These are phyloP conservation scores for Pygoscelis adeliae DNA, from an alignment of 2,113 vertebrate genomes.

Conservation along the genomic window DNA sequence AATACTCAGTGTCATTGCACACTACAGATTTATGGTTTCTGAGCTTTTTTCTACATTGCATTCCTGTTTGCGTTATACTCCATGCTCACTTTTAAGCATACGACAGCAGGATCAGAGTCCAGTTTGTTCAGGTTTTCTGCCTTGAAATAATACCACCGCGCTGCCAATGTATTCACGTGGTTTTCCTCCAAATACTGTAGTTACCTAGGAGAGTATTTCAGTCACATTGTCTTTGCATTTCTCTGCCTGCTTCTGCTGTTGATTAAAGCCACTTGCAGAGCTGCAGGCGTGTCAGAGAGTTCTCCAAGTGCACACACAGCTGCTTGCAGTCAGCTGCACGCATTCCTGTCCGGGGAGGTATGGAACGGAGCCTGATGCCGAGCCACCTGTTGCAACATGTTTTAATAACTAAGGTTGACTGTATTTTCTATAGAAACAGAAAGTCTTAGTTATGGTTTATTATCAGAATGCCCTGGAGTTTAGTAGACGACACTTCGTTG, in stretches of 20 bases:
- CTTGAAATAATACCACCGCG: not conserved
- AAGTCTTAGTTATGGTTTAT: not conserved
- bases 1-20: not conserved
- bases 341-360: slow-evolving; percentile 7
- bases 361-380: not conserved
- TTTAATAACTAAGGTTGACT: not conserved
- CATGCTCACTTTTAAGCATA: not conserved
- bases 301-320: slow-evolving; percentile 11
- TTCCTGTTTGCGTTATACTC: not conserved
- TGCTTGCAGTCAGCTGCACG: slow-evolving; percentile 31
- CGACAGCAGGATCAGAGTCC: not conserved
- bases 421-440: not conserved
- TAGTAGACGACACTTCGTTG: not conserved
- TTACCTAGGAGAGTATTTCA: not conserved
- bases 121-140: not conserved
- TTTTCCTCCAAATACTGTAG: not conserved
- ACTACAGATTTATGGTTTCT: not conserved
- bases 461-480: not conserved
- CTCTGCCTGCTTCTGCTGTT: not conserved
- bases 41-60: not conserved
- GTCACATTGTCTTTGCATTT: not conserved
- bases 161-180: not conserved
- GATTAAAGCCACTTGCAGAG: not conserved
- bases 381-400: slow-evolving; percentile 39
- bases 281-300: not conserved